Evolutionary conservation across 2,113 vertebrate genomes (phyloP).

Genomic region (Nannobrachium achirus): DNA sequence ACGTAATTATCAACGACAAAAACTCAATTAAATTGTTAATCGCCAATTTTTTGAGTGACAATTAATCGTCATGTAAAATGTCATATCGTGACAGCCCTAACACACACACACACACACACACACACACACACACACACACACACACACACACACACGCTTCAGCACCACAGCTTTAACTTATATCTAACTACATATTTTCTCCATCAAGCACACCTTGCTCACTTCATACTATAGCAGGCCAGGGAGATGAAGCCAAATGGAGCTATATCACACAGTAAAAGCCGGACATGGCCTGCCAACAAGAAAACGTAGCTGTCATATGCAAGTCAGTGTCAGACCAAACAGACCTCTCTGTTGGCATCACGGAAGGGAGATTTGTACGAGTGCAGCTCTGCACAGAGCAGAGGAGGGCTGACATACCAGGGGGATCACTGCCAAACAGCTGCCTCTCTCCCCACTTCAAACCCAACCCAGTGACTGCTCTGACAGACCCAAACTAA

Average conservation of each 20-base stretch:
- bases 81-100: too few relatives aligned
- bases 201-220: conserved; percentile 45
- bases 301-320: conserved; percentile 2
- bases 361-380: conserved; percentile 39
- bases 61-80: too few relatives aligned
- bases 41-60: too few relatives aligned
- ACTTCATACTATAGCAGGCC: conserved; percentile 52
- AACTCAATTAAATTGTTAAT: too few relatives aligned
- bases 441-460: conserved; percentile 29
- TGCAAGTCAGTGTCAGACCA: conserved; percentile 48
- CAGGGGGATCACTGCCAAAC: conserved; percentile 52
- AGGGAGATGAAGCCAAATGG: conserved; percentile 30
- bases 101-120: conserved; percentile 7
- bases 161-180: conserved; percentile 24
- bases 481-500: conserved; percentile 41
- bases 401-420: conserved; percentile 38
- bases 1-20: too few relatives aligned
- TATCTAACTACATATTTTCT: conserved; percentile 43
- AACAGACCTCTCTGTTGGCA: conserved; percentile 30
- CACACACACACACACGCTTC: background rate
- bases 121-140: conserved; percentile 4
- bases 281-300: conserved; percentile 49
- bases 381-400: conserved; percentile 19
- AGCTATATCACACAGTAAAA: conserved; percentile 41
- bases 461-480: conserved; percentile 38